phyloP scores from a whole-genome alignment of 2,797 vertebrate genomes.

The Chaunax sp. region DNA sequence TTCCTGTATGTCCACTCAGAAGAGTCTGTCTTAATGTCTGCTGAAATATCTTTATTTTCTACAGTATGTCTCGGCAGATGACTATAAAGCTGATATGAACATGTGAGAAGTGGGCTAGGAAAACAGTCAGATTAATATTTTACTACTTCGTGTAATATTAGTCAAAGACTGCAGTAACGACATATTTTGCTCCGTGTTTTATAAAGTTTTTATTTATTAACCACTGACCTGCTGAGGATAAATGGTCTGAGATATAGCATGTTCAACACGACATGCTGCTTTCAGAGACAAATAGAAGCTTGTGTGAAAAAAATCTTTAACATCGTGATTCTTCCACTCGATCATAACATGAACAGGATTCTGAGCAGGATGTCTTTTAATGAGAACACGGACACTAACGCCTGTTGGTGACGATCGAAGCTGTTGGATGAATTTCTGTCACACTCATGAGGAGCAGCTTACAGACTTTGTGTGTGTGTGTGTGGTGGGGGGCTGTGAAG shows the following conservation, averaged over 20 bases:
- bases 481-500: slow-evolving; percentile 17
- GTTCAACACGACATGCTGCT: background rate
- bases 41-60: background rate
- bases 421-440: slow-evolving; percentile 16
- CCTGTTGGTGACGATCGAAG: background rate
- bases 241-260: too few species aligned
- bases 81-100: background rate
- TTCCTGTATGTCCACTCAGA: background rate
- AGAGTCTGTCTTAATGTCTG: background rate
- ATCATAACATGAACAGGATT: too few species aligned
- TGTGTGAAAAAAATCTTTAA: background rate
- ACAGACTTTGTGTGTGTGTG: slow-evolving; percentile 29
- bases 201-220: slow-evolving; percentile 13
- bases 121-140: background rate
- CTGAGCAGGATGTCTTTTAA: background rate
- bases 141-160: background rate
- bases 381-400: too few species aligned
- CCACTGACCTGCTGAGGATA: background rate
- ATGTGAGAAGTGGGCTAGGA: background rate
- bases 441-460: slow-evolving; percentile 22
- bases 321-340: background rate
- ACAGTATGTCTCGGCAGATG: too few species aligned
- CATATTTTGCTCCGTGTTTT: background rate
- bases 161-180: background rate
- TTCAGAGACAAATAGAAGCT: background rate